These are phyloP conservation scores for Osmerus mordax DNA, from an alignment of 2,113 vertebrate genomes.

Conservation along the genomic window DNA sequence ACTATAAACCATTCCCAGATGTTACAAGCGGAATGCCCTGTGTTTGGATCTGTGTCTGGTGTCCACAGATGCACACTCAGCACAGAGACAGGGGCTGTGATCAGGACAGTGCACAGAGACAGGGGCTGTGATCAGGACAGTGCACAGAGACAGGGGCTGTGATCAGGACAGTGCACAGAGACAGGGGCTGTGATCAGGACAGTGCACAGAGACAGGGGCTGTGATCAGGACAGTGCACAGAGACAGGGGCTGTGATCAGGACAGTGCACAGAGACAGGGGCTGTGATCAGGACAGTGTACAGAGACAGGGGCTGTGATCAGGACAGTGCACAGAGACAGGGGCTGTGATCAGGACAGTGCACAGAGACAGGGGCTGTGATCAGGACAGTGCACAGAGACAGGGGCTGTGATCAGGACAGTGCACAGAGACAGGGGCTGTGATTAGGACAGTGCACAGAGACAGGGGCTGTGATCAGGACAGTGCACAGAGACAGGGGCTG, in stretches of 20 bases:
- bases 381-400: background rate
- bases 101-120: background rate
- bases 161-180: background rate
- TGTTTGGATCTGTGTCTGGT: background rate
- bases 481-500: background rate
- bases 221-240: background rate
- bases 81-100: background rate
- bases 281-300: background rate
- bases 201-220: background rate
- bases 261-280: background rate
- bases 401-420: background rate
- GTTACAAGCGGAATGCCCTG: background rate
- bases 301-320: background rate
- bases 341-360: background rate
- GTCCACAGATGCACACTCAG: background rate
- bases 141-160: background rate
- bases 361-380: background rate
- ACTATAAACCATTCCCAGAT: constrained; percentile 15
- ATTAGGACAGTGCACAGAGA: background rate
- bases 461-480: background rate
- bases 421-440: background rate
- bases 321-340: background rate
- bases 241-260: background rate
- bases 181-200: background rate
- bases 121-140: background rate